A percentile compares a stretch with the other conserved stretches of the same genome.
Evolutionary conservation across 2,888 invertebrate species (phyloP).

Genomic region (Cheilosia grossa): DNA sequence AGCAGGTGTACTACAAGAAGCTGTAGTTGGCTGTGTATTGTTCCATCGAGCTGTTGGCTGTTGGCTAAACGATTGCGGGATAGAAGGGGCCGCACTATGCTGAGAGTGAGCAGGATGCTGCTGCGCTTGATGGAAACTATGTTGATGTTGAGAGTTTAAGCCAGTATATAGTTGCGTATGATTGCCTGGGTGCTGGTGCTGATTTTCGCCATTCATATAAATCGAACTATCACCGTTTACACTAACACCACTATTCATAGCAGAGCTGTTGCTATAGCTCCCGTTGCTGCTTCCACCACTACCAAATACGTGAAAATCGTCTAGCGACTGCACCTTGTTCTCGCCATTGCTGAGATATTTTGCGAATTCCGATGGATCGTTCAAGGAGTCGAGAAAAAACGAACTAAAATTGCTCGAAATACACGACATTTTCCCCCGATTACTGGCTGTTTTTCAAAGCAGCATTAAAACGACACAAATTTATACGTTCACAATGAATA

Average conservation of each 20-base stretch:
- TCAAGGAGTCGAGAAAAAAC: slow-evolving; percentile 82
- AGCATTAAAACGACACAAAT: slow-evolving; percentile 48
- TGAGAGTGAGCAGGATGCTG: slow-evolving; percentile 42
- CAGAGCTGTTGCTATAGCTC: slow-evolving; percentile 67
- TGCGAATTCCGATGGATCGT: slow-evolving; percentile 83
- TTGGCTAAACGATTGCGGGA: slow-evolving; percentile 49
- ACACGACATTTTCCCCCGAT: slow-evolving; percentile 80
- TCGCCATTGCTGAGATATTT: slow-evolving; percentile 83
- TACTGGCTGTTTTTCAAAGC: slow-evolving; percentile 52
- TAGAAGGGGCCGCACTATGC: slow-evolving; percentile 35
- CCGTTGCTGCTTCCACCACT: slow-evolving; percentile 75
- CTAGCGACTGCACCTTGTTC: slow-evolving; percentile 82
- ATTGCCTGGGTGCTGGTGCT: slow-evolving; percentile 65
- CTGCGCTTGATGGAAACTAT: slow-evolving; percentile 42
- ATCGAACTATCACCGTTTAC: slow-evolving; percentile 58
- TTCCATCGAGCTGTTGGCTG: slow-evolving; percentile 54
- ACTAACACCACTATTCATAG: slow-evolving; percentile 52
- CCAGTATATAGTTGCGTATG: slow-evolving; percentile 46
- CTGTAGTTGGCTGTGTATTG: slow-evolving; percentile 24
- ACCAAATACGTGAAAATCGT: slow-evolving; percentile 82
- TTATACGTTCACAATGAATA: slow-evolving; percentile 28
- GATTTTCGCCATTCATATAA: slow-evolving; percentile 60
- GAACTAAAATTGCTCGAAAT: slow-evolving; percentile 83
- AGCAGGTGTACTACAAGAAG: slow-evolving; percentile 32
- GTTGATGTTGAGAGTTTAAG: slow-evolving; percentile 45